Percentiles rank a stretch among this genome's conserved stretches.
Conservation (phyloP, 2,888 invertebrate genomes). For the Dicyrtoma fusca region DNA sequence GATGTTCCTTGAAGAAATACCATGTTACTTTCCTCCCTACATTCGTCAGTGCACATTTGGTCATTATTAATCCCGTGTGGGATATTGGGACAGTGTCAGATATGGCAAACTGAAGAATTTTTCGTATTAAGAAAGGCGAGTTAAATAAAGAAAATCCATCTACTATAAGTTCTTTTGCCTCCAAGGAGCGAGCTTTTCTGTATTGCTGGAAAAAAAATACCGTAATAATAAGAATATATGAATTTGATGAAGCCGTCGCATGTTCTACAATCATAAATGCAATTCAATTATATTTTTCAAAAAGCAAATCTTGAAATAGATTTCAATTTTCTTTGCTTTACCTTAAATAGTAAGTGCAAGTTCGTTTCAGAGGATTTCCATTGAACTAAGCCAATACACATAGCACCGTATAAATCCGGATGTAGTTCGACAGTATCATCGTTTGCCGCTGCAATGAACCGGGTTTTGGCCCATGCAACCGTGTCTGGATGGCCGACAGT, state of each 20-base stretch:
- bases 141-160: constrained; percentile 16
- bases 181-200: neutral
- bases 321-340: neutral
- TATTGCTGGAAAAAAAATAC: constrained; percentile 10
- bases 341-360: constrained; percentile 22
- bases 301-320: neutral
- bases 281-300: neutral
- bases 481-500: neutral
- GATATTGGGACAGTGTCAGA: neutral
- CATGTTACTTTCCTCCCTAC: constrained; percentile 22
- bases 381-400: constrained; percentile 1
- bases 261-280: neutral
- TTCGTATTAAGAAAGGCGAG: neutral
- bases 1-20: constrained; percentile 28
- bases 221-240: too few species aligned
- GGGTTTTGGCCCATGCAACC: constrained; percentile 1
- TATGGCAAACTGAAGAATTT: constrained; percentile 27
- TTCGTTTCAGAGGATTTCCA: constrained; percentile 19
- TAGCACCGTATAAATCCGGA: constrained; percentile 6
- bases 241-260: too few species aligned
- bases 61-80: constrained; percentile 8
- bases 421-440: constrained; percentile 10
- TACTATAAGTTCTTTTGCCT: constrained; percentile 8
- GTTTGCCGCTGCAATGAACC: constrained; percentile 7
- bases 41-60: neutral